phyloP scores from a whole-genome alignment of 2,797 vertebrate genomes.

The Syndactyla subalaris region DNA sequence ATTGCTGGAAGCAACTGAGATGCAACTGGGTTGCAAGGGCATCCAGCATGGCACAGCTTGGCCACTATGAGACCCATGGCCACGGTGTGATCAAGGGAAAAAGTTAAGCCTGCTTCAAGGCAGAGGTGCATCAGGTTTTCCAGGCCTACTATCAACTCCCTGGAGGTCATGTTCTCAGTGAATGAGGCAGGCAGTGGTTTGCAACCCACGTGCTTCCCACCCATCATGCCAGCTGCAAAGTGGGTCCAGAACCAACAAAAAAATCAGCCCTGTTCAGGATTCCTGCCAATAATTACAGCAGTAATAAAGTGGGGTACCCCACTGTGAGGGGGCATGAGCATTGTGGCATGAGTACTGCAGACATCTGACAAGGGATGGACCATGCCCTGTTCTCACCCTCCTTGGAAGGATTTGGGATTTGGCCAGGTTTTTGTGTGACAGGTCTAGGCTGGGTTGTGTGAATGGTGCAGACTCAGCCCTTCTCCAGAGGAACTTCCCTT shows the following conservation, averaged over 20 bases:
- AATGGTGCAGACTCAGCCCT: not conserved
- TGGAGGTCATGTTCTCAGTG: not conserved
- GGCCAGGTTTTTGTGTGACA: not conserved
- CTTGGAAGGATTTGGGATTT: not conserved
- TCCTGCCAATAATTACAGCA: not conserved
- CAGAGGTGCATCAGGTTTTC: not conserved
- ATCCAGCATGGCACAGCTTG: accelerated
- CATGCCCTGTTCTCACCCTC: not conserved
- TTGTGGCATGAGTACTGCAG: not conserved
- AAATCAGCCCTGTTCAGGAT: not conserved
- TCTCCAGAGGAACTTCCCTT: not conserved
- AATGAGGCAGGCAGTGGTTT: not conserved
- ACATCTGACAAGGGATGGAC: not conserved
- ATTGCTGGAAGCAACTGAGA: not conserved
- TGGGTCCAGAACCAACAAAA: not conserved
- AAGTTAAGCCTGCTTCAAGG: not conserved
- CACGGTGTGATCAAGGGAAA: not conserved
- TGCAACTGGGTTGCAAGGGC: not conserved
- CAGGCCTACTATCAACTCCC: not conserved
- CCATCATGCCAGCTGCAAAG: accelerated
- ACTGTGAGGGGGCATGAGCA: not conserved
- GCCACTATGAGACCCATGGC: not conserved
- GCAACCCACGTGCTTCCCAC: not conserved
- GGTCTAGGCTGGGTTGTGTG: not conserved
- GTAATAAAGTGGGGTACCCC: not conserved